Evolutionary conservation across 2,888 invertebrate species (phyloP).

Genomic region (Sphinx pinastri): DNA sequence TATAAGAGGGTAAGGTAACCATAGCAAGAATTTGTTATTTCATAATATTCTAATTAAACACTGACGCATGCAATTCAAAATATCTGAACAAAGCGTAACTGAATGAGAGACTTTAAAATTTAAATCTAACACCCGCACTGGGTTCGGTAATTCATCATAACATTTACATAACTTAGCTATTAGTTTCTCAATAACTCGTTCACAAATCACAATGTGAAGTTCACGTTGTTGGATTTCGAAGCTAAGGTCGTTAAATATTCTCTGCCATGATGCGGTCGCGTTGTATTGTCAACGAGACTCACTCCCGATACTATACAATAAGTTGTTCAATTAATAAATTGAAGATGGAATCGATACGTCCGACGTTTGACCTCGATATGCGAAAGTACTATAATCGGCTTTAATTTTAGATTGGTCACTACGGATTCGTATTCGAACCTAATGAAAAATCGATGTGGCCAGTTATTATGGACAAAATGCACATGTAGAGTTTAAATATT

Average conservation of each 20-base stretch:
- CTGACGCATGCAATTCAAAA: too few species aligned
- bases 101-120: too few species aligned
- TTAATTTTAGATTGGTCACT: slow-evolving; percentile 44
- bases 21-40: too few species aligned
- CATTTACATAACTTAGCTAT: too few species aligned
- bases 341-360: slow-evolving; percentile 27
- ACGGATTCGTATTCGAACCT: slow-evolving; percentile 31
- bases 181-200: too few species aligned
- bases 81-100: too few species aligned
- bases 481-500: not conserved
- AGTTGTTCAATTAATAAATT: slow-evolving; percentile 24
- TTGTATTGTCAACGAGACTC: slow-evolving; percentile 3
- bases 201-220: too few species aligned
- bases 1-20: too few species aligned
- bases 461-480: not conserved
- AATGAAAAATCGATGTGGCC: slow-evolving; percentile 44
- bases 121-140: too few species aligned
- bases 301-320: slow-evolving; percentile 15
- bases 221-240: not conserved
- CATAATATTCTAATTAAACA: too few species aligned
- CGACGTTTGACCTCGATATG: slow-evolving; percentile 37
- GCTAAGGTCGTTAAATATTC: not conserved
- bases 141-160: too few species aligned
- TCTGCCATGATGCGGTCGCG: not conserved
- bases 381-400: slow-evolving; percentile 35